Evolutionary conservation across 2,113 vertebrate species (phyloP), one percentile per base, ranked within the genome.

Genomic region (Glaucidium brasilianum): DNA sequence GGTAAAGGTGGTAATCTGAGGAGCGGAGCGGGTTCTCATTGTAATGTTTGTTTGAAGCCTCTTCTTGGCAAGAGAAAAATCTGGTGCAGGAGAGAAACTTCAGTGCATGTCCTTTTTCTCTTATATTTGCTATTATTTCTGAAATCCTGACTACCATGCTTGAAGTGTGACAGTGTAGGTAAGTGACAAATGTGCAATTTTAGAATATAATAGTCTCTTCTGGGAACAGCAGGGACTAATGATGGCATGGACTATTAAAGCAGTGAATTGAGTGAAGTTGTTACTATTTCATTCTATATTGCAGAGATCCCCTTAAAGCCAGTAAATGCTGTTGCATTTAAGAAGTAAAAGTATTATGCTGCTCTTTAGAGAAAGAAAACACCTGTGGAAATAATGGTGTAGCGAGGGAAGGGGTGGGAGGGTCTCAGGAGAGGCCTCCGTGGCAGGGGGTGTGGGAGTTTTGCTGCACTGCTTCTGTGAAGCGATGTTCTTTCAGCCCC

Each of bases 21-120:
- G 37, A 74, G 45, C 55, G 37, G 69, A 18, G 13, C 37, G 18
- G 66, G 35, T 72, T 45, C 29, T 29, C 58, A 5, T 13, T 47
- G 22, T 43, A 45, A 21, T 0, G 0, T 39, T 52, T 21, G 1
- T 66, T 43, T 56, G 53, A 53, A 87, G 19, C 7, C 27, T 53
- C 26, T 19, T 47, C 26, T 62, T 86, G 45, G 18, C n/a, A 14
- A 17, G 26, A 80, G 39, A 47, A 47, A n/a, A 68, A 20, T 3
- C 0, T 11, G 5, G 30, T 12, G 55, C 18, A 21, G 12, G 7
- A 41, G 43, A 23, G 41, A 29, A 45, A 34, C 19, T 35, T 34
- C 0, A n/a, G 19, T 17, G 23, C 0, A 0, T 43, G 18, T 39
- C 9, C 18, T 5, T 64, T 78, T n/a, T 29, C 25, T 72, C 22